Conservation (phyloP, 2,113 vertebrate genomes). For the Microcebus tavaratra region DNA sequence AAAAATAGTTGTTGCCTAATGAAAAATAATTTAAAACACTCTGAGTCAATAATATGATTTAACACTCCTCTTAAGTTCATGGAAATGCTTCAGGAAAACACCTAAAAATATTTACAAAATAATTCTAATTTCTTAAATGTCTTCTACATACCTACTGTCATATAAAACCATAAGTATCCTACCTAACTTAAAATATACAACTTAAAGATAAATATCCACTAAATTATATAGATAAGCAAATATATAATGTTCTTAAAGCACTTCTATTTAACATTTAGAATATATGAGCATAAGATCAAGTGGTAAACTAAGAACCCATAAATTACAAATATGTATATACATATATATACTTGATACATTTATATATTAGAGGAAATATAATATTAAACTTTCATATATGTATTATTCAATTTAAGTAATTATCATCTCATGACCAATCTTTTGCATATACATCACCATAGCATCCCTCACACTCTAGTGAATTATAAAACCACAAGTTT, state of each 20-base stretch:
- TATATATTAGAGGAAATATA: not conserved
- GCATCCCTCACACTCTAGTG: not conserved
- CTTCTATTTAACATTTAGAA: not conserved
- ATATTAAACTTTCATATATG: not conserved
- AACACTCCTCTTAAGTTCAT: not conserved
- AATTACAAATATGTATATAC: not conserved
- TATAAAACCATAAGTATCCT: not conserved
- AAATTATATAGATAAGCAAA: not conserved
- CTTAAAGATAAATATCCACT: not conserved
- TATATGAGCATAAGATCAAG: not conserved
- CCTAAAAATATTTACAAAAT: constrained; percentile 44
- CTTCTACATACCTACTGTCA: not conserved
- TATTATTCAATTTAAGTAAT: not conserved
- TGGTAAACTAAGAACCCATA: not conserved
- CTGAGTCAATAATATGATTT: constrained; percentile 37
- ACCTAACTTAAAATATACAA: constrained; percentile 2
- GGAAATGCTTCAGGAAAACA: constrained; percentile 10
- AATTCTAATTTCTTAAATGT: constrained; percentile 17
- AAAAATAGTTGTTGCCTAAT: not conserved
- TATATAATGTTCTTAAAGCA: not conserved
- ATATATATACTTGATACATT: not conserved
- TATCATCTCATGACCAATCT: not conserved
- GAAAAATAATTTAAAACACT: constrained; percentile 19
- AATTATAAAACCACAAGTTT: not conserved
- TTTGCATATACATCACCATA: not conserved